Percentiles rank a stretch among this genome's conserved stretches.
Evolutionary conservation across 2,888 invertebrate genomes (phyloP).

Genomic region (Magallana nippona): DNA sequence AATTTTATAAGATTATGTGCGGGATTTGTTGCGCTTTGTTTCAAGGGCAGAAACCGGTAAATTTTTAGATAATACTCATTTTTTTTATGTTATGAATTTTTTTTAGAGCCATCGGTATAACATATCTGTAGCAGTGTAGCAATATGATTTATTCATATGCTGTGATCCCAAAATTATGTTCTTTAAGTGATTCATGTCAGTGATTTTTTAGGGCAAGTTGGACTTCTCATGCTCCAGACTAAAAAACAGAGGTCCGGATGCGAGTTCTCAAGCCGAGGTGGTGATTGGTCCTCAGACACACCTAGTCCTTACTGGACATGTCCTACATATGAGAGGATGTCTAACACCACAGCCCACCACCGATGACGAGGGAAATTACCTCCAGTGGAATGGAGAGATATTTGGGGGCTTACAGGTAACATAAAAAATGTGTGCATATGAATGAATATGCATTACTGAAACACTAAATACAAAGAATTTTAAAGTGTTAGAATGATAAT

Average conservation of each 20-base stretch:
- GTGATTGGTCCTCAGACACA: not conserved
- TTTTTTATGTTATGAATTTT: too few relatives aligned
- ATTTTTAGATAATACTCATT: not conserved
- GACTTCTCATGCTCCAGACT: not conserved
- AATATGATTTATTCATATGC: too few relatives aligned
- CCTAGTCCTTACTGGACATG: conserved; percentile 78
- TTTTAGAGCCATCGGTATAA: too few relatives aligned
- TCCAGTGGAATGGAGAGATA: conserved; percentile 95
- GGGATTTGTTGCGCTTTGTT: conserved; percentile 20
- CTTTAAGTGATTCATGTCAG: not conserved
- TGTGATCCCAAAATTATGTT: too few relatives aligned
- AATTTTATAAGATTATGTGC: not conserved
- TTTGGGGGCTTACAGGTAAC: conserved; percentile 83
- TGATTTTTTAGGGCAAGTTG: not conserved
- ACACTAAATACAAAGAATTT: too few relatives aligned
- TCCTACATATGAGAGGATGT: conserved; percentile 92
- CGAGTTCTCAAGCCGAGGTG: not conserved
- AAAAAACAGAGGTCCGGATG: conserved; percentile 43
- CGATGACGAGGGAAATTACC: conserved; percentile 83
- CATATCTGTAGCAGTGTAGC: too few relatives aligned
- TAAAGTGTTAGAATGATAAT: not conserved
- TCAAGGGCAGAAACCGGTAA: not conserved
- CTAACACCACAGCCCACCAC: conserved; percentile 86
- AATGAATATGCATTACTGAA: too few relatives aligned
- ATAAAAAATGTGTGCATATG: not conserved